Evolutionary conservation across 2,797 vertebrate species (phyloP).

Genomic region (Petrocephalus schoutedeni): DNA sequence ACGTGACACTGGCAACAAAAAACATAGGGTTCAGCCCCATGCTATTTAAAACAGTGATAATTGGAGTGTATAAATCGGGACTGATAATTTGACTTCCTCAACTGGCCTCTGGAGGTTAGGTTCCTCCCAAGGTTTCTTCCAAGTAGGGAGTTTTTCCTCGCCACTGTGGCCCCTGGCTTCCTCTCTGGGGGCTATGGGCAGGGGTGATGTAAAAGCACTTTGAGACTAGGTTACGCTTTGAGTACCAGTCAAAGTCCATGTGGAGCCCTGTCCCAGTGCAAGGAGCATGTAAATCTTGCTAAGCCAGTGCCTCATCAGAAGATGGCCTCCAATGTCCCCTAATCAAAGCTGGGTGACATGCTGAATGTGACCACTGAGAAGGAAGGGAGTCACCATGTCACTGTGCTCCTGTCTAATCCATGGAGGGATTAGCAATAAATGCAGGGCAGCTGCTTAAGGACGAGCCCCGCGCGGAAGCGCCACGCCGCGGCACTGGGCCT

Average conservation of each 20-base stretch:
- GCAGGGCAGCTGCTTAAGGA: slow-evolving; percentile 23
- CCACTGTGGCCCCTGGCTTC: neutral
- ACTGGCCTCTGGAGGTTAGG: too few relatives aligned
- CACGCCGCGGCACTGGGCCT: slow-evolving; percentile 10
- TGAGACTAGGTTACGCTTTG: neutral
- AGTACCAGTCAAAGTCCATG: neutral
- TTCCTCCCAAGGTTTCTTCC: too few relatives aligned
- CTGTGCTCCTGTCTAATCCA: slow-evolving; percentile 35
- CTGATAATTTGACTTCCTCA: neutral
- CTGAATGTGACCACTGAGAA: neutral
- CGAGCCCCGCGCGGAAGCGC: slow-evolving; percentile 9
- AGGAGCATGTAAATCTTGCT: neutral
- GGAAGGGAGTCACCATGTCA: slow-evolving; percentile 18
- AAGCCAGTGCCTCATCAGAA: neutral
- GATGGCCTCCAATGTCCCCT: neutral
- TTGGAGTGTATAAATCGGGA: neutral
- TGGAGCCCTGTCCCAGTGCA: neutral
- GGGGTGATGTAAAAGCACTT: neutral
- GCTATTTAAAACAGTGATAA: slow-evolving; percentile 1
- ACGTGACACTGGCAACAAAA: neutral
- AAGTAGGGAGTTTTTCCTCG: too few relatives aligned
- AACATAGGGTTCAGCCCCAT: neutral
- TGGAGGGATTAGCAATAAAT: slow-evolving; percentile 29
- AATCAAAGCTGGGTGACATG: too few relatives aligned
- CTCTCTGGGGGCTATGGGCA: neutral